Evolutionary conservation across 2,888 invertebrate genomes (phyloP).

Genomic region (Hypsopygia costalis): DNA sequence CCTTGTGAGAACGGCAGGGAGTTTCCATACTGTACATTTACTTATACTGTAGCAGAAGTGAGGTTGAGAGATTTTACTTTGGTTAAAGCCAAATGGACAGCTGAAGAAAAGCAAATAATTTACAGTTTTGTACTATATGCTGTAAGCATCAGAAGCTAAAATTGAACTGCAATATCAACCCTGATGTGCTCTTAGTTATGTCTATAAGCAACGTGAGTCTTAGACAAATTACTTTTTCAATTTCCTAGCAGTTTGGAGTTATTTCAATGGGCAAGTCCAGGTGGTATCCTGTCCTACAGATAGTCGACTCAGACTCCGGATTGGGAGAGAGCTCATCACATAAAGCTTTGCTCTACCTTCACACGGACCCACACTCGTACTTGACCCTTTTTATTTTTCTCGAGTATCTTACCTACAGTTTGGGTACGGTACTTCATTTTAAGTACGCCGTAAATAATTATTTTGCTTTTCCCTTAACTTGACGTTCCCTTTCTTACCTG

Average conservation of each 20-base stretch:
- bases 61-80: too few relatives aligned
- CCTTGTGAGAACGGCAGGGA: too few relatives aligned
- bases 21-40: too few relatives aligned
- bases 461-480: neutral
- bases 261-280: constrained; percentile 26
- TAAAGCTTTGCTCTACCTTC: constrained; percentile 12
- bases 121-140: too few relatives aligned
- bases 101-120: too few relatives aligned
- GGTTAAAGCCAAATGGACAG: too few relatives aligned
- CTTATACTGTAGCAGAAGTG: too few relatives aligned
- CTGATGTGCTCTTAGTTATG: too few relatives aligned
- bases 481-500: neutral
- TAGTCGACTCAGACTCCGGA: constrained; percentile 16
- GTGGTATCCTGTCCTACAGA: constrained; percentile 15
- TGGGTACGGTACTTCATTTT: neutral
- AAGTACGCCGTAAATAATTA: neutral
- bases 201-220: too few relatives aligned
- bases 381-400: neutral
- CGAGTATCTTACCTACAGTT: neutral
- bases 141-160: too few relatives aligned
- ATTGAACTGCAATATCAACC: too few relatives aligned
- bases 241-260: constrained; percentile 19
- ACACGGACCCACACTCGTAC: neutral
- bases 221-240: too few relatives aligned
- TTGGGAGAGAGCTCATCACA: constrained; percentile 3